Percentiles rank a stretch among this genome's conserved stretches.
Conservation (phyloP, 2,888 invertebrate genomes). For the Tromatobia lineatoria region DNA sequence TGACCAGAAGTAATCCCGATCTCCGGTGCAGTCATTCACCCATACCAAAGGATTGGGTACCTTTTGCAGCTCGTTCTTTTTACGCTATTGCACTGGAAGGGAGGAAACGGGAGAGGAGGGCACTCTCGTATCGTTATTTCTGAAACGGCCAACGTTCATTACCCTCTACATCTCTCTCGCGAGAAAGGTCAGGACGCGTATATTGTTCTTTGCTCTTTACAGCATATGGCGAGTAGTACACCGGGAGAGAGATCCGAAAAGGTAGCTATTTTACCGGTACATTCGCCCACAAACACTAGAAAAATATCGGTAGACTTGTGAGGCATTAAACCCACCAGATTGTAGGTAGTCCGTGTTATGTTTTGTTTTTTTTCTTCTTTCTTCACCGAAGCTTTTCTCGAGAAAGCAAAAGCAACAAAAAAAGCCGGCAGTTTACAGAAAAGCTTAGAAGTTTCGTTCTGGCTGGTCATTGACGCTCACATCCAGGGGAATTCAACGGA, state of each 20-base stretch:
- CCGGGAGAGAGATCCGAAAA: constrained; percentile 5
- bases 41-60: constrained; percentile 11
- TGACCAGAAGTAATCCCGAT: neutral
- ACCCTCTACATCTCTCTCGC: constrained; percentile 52
- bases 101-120: neutral
- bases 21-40: neutral
- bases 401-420: constrained; percentile 33
- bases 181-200: constrained; percentile 60
- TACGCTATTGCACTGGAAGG: constrained; percentile 27
- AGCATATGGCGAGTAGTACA: constrained; percentile 39
- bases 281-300: constrained; percentile 50
- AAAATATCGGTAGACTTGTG: constrained; percentile 56
- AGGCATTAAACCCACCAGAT: constrained; percentile 57
- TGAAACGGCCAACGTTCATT: constrained; percentile 66
- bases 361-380: constrained; percentile 18
- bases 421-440: constrained; percentile 2
- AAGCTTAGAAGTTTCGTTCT: constrained; percentile 31
- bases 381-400: constrained; percentile 20
- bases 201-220: constrained; percentile 57
- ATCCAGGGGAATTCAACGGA: constrained; percentile 41
- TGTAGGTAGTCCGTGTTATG: constrained; percentile 28
- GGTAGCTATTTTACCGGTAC: constrained; percentile 38
- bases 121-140: constrained; percentile 67
- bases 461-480: constrained; percentile 62
- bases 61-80: constrained; percentile 24